Evolutionary conservation across 2,797 vertebrate species (phyloP).

Genomic region (Cyclura pinguis): DNA sequence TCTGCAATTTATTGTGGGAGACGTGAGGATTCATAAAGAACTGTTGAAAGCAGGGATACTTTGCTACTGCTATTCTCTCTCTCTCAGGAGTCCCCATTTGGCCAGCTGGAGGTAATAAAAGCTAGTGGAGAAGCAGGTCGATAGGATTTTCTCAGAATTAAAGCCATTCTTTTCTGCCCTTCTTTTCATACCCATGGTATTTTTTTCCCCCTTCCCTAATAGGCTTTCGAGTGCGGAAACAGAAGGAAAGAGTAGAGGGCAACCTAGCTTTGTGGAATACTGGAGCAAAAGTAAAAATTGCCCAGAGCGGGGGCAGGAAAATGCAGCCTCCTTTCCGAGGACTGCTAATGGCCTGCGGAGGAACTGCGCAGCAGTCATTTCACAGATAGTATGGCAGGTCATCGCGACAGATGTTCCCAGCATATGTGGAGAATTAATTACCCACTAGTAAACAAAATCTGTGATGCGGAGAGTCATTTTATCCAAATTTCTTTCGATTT

Average conservation of each 20-base stretch:
- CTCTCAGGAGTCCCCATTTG: constrained; percentile 8
- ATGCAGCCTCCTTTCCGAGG: constrained; percentile 80
- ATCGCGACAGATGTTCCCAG: constrained; percentile 98
- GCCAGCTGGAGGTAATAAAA: constrained; percentile 12
- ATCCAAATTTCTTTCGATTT: constrained; percentile 94
- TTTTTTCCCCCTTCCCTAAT: not conserved
- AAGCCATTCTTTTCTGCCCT: constrained; percentile 16
- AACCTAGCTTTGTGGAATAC: not conserved
- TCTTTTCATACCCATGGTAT: not conserved
- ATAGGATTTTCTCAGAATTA: constrained; percentile 17
- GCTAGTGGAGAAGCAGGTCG: not conserved
- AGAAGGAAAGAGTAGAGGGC: constrained; percentile 36
- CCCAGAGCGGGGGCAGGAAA: constrained; percentile 60
- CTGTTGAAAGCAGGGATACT: not conserved
- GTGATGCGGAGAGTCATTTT: constrained; percentile 95
- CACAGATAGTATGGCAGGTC: constrained; percentile 96
- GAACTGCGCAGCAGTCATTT: constrained; percentile 92
- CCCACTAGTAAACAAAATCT: constrained; percentile 99
- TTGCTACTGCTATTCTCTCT: not conserved
- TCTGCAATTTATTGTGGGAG: not conserved
- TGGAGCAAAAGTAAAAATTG: constrained; percentile 43
- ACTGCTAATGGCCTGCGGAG: constrained; percentile 89
- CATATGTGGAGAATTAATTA: constrained; percentile 99
- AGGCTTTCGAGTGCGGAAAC: constrained; percentile 3
- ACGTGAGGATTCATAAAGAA: not conserved